Evolutionary conservation across 2,113 vertebrate species (phyloP).

Genomic region (Hemiscyllium ocellatum): DNA sequence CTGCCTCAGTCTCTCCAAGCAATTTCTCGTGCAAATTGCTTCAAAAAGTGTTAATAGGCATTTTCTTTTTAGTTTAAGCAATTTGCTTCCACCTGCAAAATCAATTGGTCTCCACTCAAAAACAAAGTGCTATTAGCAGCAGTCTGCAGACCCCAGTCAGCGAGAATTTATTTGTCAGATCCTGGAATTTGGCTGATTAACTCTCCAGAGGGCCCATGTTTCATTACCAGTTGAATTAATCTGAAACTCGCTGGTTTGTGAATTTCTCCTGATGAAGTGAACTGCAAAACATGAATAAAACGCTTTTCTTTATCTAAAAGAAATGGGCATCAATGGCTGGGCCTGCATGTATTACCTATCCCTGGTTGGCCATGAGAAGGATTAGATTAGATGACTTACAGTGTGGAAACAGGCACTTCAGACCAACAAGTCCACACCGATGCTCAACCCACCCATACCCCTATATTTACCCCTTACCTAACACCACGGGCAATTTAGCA

Average conservation of each 20-base stretch:
- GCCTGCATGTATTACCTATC: too few species aligned
- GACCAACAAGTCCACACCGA: too few species aligned
- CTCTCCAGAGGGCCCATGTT: background rate
- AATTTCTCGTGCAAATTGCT: background rate
- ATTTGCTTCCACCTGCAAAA: constrained; percentile 1
- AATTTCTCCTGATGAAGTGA: background rate
- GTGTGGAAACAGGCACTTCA: too few species aligned
- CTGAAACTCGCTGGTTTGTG: background rate
- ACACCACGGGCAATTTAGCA: too few species aligned
- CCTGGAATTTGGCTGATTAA: background rate
- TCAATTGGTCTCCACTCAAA: background rate
- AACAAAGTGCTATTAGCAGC: background rate
- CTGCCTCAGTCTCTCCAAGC: background rate
- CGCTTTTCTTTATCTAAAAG: background rate
- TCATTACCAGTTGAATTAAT: background rate
- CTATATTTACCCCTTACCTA: too few species aligned
- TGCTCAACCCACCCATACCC: too few species aligned
- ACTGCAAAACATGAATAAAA: background rate
- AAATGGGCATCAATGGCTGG: too few species aligned
- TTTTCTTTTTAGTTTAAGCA: constrained; percentile 15
- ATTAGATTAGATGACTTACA: too few species aligned
- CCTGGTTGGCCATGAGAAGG: too few species aligned
- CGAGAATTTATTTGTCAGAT: background rate
- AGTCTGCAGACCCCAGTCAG: too few species aligned
- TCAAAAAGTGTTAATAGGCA: background rate